phyloP scores from a whole-genome alignment of 2,888 invertebrate species.

The Drosophila monieri region DNA sequence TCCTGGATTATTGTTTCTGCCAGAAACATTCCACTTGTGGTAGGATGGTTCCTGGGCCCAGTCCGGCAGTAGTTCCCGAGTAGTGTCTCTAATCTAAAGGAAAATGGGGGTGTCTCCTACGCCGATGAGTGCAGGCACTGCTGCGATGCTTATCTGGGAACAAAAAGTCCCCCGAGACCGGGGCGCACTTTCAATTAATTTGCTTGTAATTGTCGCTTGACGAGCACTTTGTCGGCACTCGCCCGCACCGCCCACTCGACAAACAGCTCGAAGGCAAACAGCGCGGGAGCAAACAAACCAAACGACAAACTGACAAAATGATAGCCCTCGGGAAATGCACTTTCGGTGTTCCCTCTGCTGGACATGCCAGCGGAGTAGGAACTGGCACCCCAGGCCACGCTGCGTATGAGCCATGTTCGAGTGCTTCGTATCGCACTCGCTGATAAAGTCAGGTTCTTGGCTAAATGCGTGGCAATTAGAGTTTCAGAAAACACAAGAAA shows the following conservation, averaged over 20 bases:
- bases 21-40: too few species aligned
- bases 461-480: not conserved
- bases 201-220: constrained; percentile 76
- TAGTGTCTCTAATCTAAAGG: not conserved
- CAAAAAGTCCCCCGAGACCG: not conserved
- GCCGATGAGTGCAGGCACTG: not conserved
- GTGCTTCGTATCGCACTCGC: constrained; percentile 18
- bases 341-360: not conserved
- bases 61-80: not conserved
- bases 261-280: not conserved
- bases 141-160: constrained; percentile 17
- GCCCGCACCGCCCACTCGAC: constrained; percentile 51
- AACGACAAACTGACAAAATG: constrained; percentile 11
- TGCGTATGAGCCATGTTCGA: constrained; percentile 13
- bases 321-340: constrained; percentile 10
- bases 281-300: constrained; percentile 4
- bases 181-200: constrained; percentile 69
- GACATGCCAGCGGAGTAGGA: not conserved
- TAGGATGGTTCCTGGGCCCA: too few species aligned
- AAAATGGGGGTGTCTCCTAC: not conserved
- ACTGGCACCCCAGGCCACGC: too few species aligned
- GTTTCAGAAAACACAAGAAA: not conserved
- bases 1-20: not conserved
- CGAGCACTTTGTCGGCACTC: constrained; percentile 75
- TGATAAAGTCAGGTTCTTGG: constrained; percentile 57